These are phyloP conservation scores for Tachina grossa DNA, from an alignment of 2,888 invertebrate genomes.

Conservation along the genomic window DNA sequence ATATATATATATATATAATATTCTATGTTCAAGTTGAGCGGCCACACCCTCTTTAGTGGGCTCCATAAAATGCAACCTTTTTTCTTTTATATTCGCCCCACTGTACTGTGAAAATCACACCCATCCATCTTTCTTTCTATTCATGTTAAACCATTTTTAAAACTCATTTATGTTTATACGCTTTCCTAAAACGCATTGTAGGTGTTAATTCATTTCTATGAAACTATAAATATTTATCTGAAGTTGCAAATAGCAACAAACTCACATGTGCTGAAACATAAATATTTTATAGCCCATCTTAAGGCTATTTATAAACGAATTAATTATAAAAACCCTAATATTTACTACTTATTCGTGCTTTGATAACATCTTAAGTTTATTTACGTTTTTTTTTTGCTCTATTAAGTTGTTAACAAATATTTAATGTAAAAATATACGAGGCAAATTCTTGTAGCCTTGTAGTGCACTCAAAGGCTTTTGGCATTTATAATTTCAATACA, in stretches of 20 bases:
- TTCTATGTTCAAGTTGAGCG: too few species aligned
- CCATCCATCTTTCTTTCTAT: too few species aligned
- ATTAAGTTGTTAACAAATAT: slow-evolving; percentile 13
- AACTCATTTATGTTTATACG: too few species aligned
- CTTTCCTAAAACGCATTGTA: too few species aligned
- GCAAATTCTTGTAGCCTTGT: slow-evolving; percentile 6
- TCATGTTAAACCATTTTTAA: too few species aligned
- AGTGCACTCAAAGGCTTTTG: slow-evolving; percentile 49
- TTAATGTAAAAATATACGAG: neutral
- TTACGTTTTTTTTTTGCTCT: neutral
- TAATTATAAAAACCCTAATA: neutral
- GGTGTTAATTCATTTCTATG: too few species aligned
- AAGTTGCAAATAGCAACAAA: neutral
- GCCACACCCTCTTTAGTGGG: too few species aligned
- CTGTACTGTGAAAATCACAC: too few species aligned
- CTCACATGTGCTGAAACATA: neutral
- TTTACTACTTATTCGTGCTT: neutral
- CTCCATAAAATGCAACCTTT: too few species aligned
- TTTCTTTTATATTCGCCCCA: too few species aligned
- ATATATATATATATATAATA: too few species aligned
- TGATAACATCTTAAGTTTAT: neutral
- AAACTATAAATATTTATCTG: neutral
- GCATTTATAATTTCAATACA: slow-evolving; percentile 28
- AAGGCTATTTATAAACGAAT: slow-evolving; percentile 22
- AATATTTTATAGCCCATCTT: slow-evolving; percentile 18